Conservation (phyloP, 2,797 vertebrate species). For the Danio albolineatus region DNA sequence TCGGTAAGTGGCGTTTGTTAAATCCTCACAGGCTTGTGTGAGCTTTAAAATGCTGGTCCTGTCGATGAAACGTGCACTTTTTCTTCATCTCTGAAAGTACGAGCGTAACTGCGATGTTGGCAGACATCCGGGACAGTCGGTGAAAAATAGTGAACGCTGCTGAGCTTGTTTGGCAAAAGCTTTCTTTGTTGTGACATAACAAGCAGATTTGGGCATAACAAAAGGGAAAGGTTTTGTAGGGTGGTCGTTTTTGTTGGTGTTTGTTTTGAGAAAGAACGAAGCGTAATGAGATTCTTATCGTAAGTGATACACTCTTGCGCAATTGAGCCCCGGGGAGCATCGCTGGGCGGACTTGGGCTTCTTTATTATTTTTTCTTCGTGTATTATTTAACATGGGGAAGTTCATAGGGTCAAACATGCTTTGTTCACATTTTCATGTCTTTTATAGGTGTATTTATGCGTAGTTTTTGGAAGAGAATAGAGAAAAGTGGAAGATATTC, state of each 20-base stretch:
- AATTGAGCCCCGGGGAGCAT: constrained; percentile 30
- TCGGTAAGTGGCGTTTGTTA: constrained; percentile 38
- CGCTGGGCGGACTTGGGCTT: constrained; percentile 6
- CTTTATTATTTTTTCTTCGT: neutral
- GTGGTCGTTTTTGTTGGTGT: neutral
- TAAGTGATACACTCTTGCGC: constrained; percentile 43
- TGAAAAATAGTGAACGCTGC: constrained; percentile 22
- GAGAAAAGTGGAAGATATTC: neutral
- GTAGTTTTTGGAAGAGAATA: no score
- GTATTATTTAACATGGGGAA: neutral
- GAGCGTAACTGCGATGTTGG: constrained; percentile 53
- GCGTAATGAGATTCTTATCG: constrained; percentile 22
- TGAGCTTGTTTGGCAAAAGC: neutral
- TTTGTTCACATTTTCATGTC: neutral
- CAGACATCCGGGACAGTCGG: constrained; percentile 59
- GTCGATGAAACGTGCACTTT: constrained; percentile 12
- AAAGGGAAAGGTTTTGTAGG: neutral
- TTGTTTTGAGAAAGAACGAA: neutral
- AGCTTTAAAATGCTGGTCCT: neutral
- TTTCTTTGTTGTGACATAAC: neutral
- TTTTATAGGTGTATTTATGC: neutral
- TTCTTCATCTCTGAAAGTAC: constrained; percentile 19
- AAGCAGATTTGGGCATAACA: neutral
- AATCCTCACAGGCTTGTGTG: neutral
- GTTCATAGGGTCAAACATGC: neutral